Percentiles rank a stretch among this genome's conserved stretches.
Evolutionary conservation across 1,140 invertebrate species (phyloP).

Genomic region (Trinorchestia longiramus): DNA sequence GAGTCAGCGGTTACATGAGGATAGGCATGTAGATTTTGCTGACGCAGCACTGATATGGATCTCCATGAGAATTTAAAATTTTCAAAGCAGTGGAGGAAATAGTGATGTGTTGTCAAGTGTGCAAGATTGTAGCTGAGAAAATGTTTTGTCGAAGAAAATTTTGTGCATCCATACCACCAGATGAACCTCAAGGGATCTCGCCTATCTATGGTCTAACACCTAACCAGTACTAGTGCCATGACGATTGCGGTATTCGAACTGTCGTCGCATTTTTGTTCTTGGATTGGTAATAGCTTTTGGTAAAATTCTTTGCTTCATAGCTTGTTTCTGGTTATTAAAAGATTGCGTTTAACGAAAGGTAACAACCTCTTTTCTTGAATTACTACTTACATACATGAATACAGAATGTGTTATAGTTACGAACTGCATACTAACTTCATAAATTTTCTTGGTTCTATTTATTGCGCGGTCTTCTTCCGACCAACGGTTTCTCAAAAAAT

Average conservation of each 20-base stretch:
- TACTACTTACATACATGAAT: background rate
- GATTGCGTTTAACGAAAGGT: background rate
- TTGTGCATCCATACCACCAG: background rate
- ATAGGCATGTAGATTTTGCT: background rate
- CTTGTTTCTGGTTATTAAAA: background rate
- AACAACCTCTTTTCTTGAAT: background rate
- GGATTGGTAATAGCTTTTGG: background rate
- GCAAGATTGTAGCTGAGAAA: background rate
- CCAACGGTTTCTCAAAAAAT: background rate
- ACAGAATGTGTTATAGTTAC: background rate
- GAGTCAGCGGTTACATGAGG: background rate
- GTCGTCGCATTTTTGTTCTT: background rate
- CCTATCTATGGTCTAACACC: background rate
- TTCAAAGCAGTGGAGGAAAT: background rate
- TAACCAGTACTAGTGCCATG: background rate
- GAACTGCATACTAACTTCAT: background rate
- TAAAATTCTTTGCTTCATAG: background rate
- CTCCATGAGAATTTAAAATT: background rate
- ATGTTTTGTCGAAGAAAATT: background rate
- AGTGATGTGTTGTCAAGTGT: background rate
- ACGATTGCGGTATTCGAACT: background rate
- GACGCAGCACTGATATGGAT: background rate
- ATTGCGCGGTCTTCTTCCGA: too few relatives aligned
- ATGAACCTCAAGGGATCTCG: background rate
- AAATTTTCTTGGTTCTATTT: too few relatives aligned